A percentile compares a stretch with the other conserved stretches of the same genome.
Evolutionary conservation across 2,113 vertebrate genomes (phyloP).

Genomic region (Muntiacus muntjak): DNA sequence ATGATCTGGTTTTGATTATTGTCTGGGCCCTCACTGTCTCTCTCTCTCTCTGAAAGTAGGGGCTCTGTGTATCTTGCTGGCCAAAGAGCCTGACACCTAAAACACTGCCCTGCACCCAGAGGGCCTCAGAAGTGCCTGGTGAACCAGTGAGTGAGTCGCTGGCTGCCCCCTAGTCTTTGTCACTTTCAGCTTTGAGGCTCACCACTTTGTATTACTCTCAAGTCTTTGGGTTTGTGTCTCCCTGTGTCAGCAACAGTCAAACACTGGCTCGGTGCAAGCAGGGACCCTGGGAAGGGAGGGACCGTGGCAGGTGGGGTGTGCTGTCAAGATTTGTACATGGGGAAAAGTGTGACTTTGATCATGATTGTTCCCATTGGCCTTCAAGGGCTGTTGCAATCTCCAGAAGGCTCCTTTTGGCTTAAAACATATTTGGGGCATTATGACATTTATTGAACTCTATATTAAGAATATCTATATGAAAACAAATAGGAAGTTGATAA

Average conservation of each 20-base stretch:
- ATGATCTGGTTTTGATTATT: not conserved
- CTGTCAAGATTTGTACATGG: fast-evolving
- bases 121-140: not conserved
- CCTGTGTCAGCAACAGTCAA: fast-evolving
- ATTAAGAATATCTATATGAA: not conserved
- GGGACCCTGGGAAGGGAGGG: fast-evolving
- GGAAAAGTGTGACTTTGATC: fast-evolving
- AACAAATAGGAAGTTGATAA: not conserved
- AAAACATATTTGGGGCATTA: not conserved
- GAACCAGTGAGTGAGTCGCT: not conserved
- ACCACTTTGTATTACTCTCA: fast-evolving
- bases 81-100: not conserved
- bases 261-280: fast-evolving
- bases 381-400: not conserved
- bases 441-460: not conserved
- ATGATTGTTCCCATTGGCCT: not conserved
- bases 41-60: not conserved
- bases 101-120: fast-evolving
- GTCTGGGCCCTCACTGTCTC: not conserved
- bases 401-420: not conserved
- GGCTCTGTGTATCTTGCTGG: not conserved
- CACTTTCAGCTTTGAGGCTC: not conserved
- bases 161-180: not conserved
- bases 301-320: fast-evolving
- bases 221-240: too few relatives aligned